phyloP scores from a whole-genome alignment of 2,113 vertebrate genomes.

The Hippoglossus stenolepis region DNA sequence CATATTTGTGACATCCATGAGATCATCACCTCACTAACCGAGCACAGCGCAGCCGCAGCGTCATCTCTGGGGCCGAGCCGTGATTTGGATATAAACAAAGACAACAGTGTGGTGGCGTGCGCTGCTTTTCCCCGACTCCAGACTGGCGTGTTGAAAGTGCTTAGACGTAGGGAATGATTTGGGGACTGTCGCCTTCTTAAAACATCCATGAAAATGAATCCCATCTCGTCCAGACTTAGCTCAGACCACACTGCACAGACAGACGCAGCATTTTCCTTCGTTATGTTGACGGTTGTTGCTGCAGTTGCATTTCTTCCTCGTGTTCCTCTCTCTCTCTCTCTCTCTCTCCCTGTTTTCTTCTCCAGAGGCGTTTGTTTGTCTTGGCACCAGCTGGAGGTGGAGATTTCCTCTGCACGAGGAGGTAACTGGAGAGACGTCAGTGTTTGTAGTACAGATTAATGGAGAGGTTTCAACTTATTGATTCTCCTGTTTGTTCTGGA shows the following conservation, averaged over 20 bases:
- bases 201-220: constrained; percentile 52
- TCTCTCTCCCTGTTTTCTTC: constrained; percentile 3
- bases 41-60: constrained; percentile 23
- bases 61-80: constrained; percentile 34
- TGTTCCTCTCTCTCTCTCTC: constrained; percentile 11
- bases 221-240: constrained; percentile 45
- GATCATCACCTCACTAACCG: constrained; percentile 39
- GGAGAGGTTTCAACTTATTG: constrained; percentile 43
- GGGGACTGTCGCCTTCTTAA: constrained; percentile 50
- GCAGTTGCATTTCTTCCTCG: constrained; percentile 54
- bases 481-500: constrained; percentile 52
- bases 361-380: constrained; percentile 52
- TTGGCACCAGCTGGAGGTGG: constrained; percentile 50
- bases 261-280: constrained; percentile 59
- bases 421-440: constrained; percentile 40
- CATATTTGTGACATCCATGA: not conserved
- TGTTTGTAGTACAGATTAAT: constrained; percentile 26
- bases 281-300: constrained; percentile 60
- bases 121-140: constrained; percentile 41
- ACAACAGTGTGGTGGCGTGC: constrained; percentile 50
- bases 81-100: constrained; percentile 66
- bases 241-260: constrained; percentile 54
- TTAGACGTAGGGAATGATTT: constrained; percentile 51
- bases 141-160: constrained; percentile 49
- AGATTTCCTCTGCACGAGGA: constrained; percentile 55